Percentiles rank a stretch among this genome's conserved stretches.
Conservation (phyloP, 2,888 invertebrate genomes). For the Gasteruption jaculator region DNA sequence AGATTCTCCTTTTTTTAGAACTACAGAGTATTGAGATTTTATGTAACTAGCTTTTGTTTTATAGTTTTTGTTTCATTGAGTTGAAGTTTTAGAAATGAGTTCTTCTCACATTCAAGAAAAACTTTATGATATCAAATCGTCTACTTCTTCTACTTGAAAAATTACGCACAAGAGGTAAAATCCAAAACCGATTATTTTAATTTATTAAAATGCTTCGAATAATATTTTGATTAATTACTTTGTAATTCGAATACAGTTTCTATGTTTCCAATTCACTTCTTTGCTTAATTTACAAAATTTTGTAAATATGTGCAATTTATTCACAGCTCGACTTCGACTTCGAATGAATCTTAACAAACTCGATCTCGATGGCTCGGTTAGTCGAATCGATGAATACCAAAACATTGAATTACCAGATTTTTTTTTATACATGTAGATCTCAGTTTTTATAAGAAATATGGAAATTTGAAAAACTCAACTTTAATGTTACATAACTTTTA, state of each 20-base stretch:
- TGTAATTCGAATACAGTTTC: too few relatives aligned
- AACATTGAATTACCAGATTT: slow-evolving; percentile 66
- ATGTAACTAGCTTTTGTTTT: too few relatives aligned
- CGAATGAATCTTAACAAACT: slow-evolving; percentile 59
- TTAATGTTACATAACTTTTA: slow-evolving; percentile 62
- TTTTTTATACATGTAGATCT: too few relatives aligned
- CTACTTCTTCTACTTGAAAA: slow-evolving; percentile 26
- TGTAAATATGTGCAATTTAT: slow-evolving; percentile 9
- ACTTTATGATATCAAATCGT: slow-evolving; percentile 34
- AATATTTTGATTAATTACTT: too few relatives aligned
- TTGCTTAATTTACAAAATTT: slow-evolving; percentile 3
- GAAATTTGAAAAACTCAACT: slow-evolving; percentile 72
- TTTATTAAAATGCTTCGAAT: slow-evolving; percentile 8
- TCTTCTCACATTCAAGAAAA: slow-evolving; percentile 39
- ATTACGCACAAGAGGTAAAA: slow-evolving; percentile 36
- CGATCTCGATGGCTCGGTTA: slow-evolving; percentile 65
- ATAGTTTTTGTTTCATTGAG: too few relatives aligned
- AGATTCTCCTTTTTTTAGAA: too few relatives aligned
- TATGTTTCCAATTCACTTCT: slow-evolving; percentile 1
- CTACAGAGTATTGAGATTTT: too few relatives aligned
- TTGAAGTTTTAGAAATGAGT: slow-evolving; percentile 39
- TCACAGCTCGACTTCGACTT: slow-evolving; percentile 50
- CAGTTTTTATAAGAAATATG: too few relatives aligned
- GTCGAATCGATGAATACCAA: slow-evolving; percentile 66
- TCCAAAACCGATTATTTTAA: not conserved